Conservation (phyloP, 37 sponge, comb jelly and placozoan species). For the Petrosia ficiformis region DNA sequence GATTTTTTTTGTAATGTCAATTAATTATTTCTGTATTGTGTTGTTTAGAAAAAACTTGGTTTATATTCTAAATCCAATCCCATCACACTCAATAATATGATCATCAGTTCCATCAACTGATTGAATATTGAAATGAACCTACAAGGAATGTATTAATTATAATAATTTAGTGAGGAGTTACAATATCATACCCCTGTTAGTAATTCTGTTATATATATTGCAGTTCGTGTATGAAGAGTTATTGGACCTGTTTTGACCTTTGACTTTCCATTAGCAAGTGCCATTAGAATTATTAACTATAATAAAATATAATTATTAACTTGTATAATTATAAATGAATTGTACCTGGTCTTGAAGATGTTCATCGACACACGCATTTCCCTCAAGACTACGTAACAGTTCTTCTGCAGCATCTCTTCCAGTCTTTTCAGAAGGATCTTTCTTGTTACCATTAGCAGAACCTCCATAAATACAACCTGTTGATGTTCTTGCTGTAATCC, state of each 20-base stretch:
- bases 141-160: too few relatives aligned
- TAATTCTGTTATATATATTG: constrained; percentile 67
- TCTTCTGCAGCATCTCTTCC: constrained; percentile 55
- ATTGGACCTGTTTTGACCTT: constrained; percentile 72
- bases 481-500: constrained; percentile 49
- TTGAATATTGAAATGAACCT: too few relatives aligned
- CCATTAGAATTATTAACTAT: constrained; percentile 90
- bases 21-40: too few relatives aligned
- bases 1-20: too few relatives aligned
- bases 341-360: constrained; percentile 86
- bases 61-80: not conserved
- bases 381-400: constrained; percentile 31
- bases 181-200: constrained; percentile 1
- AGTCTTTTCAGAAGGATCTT: constrained; percentile 37
- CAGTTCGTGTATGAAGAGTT: constrained; percentile 94
- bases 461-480: constrained; percentile 71
- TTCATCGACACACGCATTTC: constrained; percentile 86
- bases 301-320: constrained; percentile 1
- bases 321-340: not conserved
- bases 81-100: not conserved
- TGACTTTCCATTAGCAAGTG: constrained; percentile 84
- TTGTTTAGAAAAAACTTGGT: too few relatives aligned
- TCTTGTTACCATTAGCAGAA: constrained; percentile 64
- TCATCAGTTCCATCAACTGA: too few relatives aligned
- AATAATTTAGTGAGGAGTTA: too few relatives aligned